Percentiles rank a stretch among this genome's conserved stretches.
These are phyloP conservation scores for Melanostigma gelatinosum DNA, from an alignment of 2,113 vertebrate species.

Conservation along the genomic window DNA sequence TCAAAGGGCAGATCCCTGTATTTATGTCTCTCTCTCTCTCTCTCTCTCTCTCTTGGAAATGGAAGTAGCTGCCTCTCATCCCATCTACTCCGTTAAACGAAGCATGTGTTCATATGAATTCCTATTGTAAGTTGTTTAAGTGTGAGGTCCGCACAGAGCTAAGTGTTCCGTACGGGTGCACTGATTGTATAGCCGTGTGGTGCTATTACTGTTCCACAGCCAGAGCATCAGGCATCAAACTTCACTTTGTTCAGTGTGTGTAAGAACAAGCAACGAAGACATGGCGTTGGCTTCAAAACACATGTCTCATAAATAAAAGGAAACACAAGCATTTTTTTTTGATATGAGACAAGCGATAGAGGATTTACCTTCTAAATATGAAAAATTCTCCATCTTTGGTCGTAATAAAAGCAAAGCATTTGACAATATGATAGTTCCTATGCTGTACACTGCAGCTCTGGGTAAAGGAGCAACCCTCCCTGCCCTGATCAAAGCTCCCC, in stretches of 20 bases:
- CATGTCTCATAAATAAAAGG: slow-evolving; percentile 7
- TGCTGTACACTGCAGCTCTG: slow-evolving; percentile 9
- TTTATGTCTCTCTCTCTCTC: slow-evolving; percentile 76
- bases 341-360: slow-evolving; percentile 5
- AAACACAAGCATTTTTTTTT: neutral
- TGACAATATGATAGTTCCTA: slow-evolving; percentile 46
- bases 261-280: neutral
- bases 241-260: slow-evolving; percentile 10
- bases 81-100: slow-evolving; percentile 58
- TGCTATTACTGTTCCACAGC: slow-evolving; percentile 29
- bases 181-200: slow-evolving; percentile 57
- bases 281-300: slow-evolving; percentile 4
- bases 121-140: slow-evolving; percentile 60
- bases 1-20: slow-evolving; percentile 85
- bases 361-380: neutral
- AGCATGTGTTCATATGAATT: slow-evolving; percentile 63
- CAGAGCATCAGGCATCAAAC: neutral
- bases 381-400: neutral
- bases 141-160: slow-evolving; percentile 43
- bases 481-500: slow-evolving; percentile 55
- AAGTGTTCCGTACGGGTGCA: slow-evolving; percentile 39
- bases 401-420: slow-evolving; percentile 6
- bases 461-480: slow-evolving; percentile 38
- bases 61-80: slow-evolving; percentile 72
- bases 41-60: slow-evolving; percentile 72